Evolutionary conservation across 2,888 invertebrate genomes (phyloP).

Genomic region (Clivina fossor): DNA sequence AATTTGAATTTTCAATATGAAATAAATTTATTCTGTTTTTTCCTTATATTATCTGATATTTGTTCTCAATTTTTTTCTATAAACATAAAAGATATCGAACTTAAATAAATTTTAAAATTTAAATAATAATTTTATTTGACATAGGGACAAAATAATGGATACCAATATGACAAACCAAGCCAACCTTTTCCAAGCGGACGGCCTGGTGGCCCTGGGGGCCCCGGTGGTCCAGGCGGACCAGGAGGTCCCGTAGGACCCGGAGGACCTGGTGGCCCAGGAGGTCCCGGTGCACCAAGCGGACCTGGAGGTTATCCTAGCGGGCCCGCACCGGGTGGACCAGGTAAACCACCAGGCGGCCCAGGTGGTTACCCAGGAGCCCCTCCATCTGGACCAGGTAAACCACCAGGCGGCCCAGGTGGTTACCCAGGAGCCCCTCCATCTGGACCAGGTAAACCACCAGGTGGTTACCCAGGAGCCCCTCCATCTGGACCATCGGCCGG

Average conservation of each 20-base stretch:
- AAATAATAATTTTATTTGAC: no score
- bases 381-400: conserved; percentile 35
- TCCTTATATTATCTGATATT: not conserved
- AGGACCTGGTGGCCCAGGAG: conserved; percentile 41
- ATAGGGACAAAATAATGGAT: conserved; percentile 74
- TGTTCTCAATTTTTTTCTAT: no score
- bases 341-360: conserved; percentile 19
- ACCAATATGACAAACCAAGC: conserved; percentile 72
- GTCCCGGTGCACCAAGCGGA: conserved; percentile 39
- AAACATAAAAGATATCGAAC: conserved; percentile 2
- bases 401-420: conserved; percentile 23
- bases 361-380: conserved; percentile 39
- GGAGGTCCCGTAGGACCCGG: conserved; percentile 39
- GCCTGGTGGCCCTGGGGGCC: conserved; percentile 38
- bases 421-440: conserved; percentile 36
- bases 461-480: conserved; percentile 36
- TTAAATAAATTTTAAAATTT: conserved; percentile 3
- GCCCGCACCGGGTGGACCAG: conserved; percentile 36
- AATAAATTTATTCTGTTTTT: not conserved
- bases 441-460: conserved; percentile 47
- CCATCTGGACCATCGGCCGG: conserved; percentile 16
- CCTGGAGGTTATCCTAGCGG: conserved; percentile 38
- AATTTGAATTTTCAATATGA: no score
- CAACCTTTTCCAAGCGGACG: conserved; percentile 57
- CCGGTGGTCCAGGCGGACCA: conserved; percentile 39